A percentile compares a stretch with the other conserved stretches of the same genome.
phyloP scores from a whole-genome alignment of 2,797 vertebrate genomes.

The Paguma larvata region DNA sequence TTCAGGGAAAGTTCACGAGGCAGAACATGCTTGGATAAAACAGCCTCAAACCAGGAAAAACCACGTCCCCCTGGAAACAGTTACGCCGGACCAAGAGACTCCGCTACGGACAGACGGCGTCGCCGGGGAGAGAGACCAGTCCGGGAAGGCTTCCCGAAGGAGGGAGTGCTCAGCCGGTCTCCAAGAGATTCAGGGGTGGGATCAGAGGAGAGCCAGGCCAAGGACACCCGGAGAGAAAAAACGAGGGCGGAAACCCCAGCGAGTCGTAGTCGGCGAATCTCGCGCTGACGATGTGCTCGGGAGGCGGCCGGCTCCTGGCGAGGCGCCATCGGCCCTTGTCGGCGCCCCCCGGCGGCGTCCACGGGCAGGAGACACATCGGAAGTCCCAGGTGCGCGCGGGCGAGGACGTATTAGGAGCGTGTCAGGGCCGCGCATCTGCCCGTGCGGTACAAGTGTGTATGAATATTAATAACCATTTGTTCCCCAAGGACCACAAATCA shows the following conservation, averaged over 20 bases:
- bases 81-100: rapidly evolving
- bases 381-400: not conserved
- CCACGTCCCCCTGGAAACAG: not conserved
- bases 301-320: not conserved
- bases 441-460: constrained; percentile 81
- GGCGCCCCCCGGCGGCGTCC: not conserved
- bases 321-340: not conserved
- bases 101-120: rapidly evolving
- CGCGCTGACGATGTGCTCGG: not conserved
- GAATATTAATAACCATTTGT: constrained; percentile 88
- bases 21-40: constrained; percentile 39
- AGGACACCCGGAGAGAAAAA: not conserved
- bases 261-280: not conserved
- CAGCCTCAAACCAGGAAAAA: not conserved
- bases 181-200: not conserved
- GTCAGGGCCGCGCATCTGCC: constrained; percentile 80
- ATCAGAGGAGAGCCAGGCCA: not conserved
- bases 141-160: constrained; percentile 26
- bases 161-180: not conserved
- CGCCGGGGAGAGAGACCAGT: not conserved
- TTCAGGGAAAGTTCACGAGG: not conserved
- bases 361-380: constrained; percentile 21
- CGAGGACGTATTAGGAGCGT: constrained; percentile 70
- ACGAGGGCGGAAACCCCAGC: not conserved
- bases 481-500: constrained; percentile 84